These are phyloP conservation scores for Lynx canadensis DNA, from an alignment of 2,113 vertebrate genomes.

Conservation along the genomic window DNA sequence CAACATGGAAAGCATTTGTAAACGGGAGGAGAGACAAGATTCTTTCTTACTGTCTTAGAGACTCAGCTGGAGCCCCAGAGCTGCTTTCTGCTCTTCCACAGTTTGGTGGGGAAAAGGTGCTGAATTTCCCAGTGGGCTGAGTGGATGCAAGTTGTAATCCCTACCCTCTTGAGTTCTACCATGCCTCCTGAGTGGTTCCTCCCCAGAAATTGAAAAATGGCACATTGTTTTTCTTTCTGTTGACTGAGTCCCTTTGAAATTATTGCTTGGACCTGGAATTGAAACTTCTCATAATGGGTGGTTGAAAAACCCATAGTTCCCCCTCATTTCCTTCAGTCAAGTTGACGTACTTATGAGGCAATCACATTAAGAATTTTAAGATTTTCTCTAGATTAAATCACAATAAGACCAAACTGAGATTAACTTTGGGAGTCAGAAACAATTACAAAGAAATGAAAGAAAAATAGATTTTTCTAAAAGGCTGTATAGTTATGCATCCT, in stretches of 20 bases:
- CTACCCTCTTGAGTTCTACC: neutral
- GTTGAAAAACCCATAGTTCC: neutral
- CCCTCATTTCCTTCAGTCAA: constrained; percentile 15
- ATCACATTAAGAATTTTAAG: constrained; percentile 42
- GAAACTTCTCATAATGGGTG: neutral
- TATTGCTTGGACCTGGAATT: neutral
- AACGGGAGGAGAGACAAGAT: neutral
- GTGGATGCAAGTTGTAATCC: neutral
- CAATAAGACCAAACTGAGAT: constrained; percentile 2
- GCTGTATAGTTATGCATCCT: neutral
- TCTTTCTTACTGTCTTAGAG: neutral
- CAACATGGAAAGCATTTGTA: neutral
- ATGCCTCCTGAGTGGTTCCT: neutral
- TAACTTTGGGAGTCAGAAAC: neutral
- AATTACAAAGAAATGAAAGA: neutral
- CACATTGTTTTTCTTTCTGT: neutral
- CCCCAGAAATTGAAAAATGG: neutral
- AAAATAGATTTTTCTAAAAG: neutral
- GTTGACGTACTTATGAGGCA: neutral
- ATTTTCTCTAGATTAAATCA: constrained; percentile 27
- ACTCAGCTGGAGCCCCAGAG: neutral
- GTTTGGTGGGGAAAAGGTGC: neutral
- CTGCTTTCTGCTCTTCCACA: neutral
- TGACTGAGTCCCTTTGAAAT: constrained; percentile 26
- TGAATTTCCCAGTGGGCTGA: neutral